Percentiles rank a stretch among this genome's conserved stretches.
Conservation (phyloP, 2,797 vertebrate species). For the Acipenser oxyrinchus region DNA sequence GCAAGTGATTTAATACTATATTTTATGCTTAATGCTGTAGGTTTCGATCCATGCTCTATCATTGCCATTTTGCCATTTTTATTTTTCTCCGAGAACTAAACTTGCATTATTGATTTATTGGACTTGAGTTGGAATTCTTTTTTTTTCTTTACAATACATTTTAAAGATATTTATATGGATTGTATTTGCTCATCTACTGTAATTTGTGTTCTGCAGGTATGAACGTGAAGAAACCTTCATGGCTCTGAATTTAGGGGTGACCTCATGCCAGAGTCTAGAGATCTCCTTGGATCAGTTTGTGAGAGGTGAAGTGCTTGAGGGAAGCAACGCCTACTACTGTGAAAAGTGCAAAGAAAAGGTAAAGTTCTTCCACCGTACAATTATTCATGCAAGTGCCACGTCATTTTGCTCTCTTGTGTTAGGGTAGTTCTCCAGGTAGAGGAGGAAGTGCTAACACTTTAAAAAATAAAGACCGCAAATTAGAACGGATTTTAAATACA, state of each 20-base stretch:
- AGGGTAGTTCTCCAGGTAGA: constrained; percentile 41
- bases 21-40: too few relatives aligned
- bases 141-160: too few relatives aligned
- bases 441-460: constrained; percentile 53
- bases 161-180: background rate
- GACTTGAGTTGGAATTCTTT: too few relatives aligned
- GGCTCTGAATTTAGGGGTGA: constrained; percentile 94
- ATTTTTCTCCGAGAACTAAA: too few relatives aligned
- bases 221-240: constrained; percentile 97
- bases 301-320: constrained; percentile 92
- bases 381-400: too few relatives aligned
- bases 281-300: constrained; percentile 98
- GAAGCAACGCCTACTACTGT: constrained; percentile 97
- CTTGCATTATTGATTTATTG: too few relatives aligned
- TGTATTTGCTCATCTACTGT: background rate
- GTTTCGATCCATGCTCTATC: too few relatives aligned
- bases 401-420: too few relatives aligned
- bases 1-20: too few relatives aligned
- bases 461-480: constrained; percentile 26
- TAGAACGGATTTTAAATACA: too few relatives aligned
- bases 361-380: constrained; percentile 1
- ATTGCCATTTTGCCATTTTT: too few relatives aligned
- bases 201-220: constrained; percentile 56
- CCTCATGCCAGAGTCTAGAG: constrained; percentile 94
- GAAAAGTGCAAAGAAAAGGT: constrained; percentile 99